These are phyloP conservation scores for Eilema griseolum DNA, from an alignment of 2,888 invertebrate genomes.

Conservation along the genomic window DNA sequence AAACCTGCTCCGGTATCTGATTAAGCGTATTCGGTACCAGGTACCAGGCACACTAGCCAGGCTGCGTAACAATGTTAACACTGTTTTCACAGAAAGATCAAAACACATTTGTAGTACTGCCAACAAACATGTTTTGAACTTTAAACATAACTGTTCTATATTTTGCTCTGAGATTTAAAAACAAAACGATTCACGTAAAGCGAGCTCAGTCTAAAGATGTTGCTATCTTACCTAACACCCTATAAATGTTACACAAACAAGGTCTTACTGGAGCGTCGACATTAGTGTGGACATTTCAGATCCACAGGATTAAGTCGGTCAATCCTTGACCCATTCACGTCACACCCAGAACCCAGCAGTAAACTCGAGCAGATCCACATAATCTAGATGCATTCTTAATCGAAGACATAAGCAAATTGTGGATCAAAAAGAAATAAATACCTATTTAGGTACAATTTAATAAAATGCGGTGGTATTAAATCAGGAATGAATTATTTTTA, in stretches of 20 bases:
- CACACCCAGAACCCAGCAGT: constrained; percentile 26
- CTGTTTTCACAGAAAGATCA: constrained; percentile 6
- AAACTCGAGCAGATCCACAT: constrained; percentile 26
- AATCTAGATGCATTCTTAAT: constrained; percentile 9
- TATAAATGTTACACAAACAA: constrained; percentile 20
- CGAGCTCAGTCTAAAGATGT: constrained; percentile 5
- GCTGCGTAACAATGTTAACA: neutral
- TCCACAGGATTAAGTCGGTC: constrained; percentile 39
- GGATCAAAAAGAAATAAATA: neutral
- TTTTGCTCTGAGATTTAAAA: constrained; percentile 3
- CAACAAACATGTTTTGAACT: constrained; percentile 6
- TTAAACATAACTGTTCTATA: neutral
- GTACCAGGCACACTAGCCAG: neutral
- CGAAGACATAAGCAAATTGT: neutral
- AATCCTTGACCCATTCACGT: constrained; percentile 30
- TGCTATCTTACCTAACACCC: neutral
- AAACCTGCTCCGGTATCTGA: neutral
- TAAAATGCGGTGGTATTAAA: too few relatives aligned
- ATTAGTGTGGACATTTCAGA: constrained; percentile 20
- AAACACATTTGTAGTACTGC: neutral
- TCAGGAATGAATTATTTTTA: too few relatives aligned
- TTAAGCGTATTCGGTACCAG: neutral
- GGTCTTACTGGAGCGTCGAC: constrained; percentile 9
- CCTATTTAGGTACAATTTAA: too few relatives aligned
- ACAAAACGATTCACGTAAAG: neutral